Evolutionary conservation across 2,113 vertebrate species (phyloP).

Genomic region (Galeopterus variegatus): DNA sequence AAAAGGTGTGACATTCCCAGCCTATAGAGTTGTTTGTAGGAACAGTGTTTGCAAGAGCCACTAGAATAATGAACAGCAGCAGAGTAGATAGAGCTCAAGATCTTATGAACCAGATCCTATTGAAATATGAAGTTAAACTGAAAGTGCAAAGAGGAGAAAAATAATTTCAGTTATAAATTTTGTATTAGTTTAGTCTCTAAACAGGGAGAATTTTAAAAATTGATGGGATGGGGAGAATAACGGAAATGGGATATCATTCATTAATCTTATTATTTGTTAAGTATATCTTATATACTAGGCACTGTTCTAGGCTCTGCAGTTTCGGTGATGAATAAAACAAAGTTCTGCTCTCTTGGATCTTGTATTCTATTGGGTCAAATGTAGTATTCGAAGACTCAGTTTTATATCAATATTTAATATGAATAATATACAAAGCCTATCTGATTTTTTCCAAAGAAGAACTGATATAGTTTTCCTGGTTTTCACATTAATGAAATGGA

Average conservation of each 20-base stretch:
- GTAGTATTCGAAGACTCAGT: not conserved
- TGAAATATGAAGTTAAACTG: not conserved
- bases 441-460: not conserved
- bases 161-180: not conserved
- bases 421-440: not conserved
- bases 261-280: not conserved
- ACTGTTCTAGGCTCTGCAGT: not conserved
- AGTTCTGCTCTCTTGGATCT: not conserved
- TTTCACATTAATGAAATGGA: not conserved
- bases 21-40: not conserved
- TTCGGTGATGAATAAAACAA: not conserved
- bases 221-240: not conserved
- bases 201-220: not conserved
- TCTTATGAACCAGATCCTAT: not conserved
- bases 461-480: not conserved
- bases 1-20: not conserved
- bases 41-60: not conserved
- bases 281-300: not conserved
- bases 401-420: not conserved
- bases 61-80: not conserved
- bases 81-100: not conserved
- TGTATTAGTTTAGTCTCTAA: not conserved
- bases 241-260: not conserved
- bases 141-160: not conserved
- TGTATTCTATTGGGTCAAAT: not conserved